Percentiles rank a stretch among this genome's conserved stretches.
These are phyloP conservation scores for Eupithecia exiguata DNA, from an alignment of 2,888 invertebrate species.

Conservation along the genomic window DNA sequence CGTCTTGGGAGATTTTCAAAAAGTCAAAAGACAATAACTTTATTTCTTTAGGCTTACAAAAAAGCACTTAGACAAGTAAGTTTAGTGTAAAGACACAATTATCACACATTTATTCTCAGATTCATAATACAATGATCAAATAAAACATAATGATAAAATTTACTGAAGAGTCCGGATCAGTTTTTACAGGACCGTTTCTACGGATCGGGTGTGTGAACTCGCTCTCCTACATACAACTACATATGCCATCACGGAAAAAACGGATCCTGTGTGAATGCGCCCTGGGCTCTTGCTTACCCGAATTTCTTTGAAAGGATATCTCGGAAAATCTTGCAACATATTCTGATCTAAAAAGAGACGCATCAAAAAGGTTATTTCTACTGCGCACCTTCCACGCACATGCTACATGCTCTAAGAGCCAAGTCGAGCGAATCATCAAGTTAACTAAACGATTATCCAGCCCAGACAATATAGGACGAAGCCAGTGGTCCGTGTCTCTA, in stretches of 20 bases:
- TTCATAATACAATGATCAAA: too few species aligned
- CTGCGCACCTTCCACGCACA: neutral
- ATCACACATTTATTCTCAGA: too few species aligned
- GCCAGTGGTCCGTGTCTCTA: constrained; percentile 8
- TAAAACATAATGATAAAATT: too few species aligned
- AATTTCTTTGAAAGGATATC: neutral
- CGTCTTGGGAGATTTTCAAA: neutral
- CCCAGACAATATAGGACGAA: constrained; percentile 10
- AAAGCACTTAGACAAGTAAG: too few species aligned
- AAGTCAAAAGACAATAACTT: too few species aligned
- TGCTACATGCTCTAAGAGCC: neutral
- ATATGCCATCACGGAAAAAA: too few species aligned
- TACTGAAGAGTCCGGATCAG: too few species aligned
- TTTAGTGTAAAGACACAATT: neutral
- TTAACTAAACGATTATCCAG: constrained; percentile 16
- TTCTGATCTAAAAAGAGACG: neutral
- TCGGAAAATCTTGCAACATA: neutral
- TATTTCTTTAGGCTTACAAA: too few species aligned
- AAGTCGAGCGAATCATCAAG: constrained; percentile 4
- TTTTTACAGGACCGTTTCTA: too few species aligned
- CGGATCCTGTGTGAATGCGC: too few species aligned
- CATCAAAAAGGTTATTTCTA: neutral
- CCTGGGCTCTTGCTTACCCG: neutral
- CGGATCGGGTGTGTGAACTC: too few species aligned
- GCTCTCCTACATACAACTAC: too few species aligned